Conservation (phyloP, 1,140 invertebrate species). For the Bombus soroeensis region DNA sequence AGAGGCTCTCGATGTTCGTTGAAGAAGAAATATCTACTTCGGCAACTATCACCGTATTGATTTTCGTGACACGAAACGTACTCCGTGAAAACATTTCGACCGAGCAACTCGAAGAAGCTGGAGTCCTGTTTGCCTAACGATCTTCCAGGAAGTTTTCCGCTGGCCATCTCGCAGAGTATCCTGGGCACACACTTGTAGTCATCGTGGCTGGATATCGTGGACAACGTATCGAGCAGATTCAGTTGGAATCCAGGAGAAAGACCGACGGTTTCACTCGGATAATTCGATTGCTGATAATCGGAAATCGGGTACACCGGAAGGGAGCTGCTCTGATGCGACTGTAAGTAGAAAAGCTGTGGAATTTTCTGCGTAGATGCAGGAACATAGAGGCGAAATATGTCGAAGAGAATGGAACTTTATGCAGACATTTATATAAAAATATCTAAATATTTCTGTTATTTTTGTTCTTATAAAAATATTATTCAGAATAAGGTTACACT, state of each 20-base stretch:
- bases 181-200: conserved; percentile 90
- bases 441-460: too few relatives aligned
- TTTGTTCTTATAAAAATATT: neutral
- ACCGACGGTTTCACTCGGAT: neutral
- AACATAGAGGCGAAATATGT: neutral
- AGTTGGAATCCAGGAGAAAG: conserved; percentile 53
- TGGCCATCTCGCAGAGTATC: conserved; percentile 89
- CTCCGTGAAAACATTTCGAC: conserved; percentile 87
- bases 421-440: too few relatives aligned
- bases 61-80: conserved; percentile 69
- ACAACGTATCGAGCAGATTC: conserved; percentile 84
- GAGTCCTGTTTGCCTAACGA: conserved; percentile 47
- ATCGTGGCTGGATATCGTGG: conserved; percentile 89
- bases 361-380: neutral
- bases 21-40: too few relatives aligned
- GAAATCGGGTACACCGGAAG: conserved; percentile 16
- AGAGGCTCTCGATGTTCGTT: neutral
- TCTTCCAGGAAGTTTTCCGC: conserved; percentile 84
- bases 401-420: neutral
- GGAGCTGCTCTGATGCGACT: conserved; percentile 17
- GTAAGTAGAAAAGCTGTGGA: conserved; percentile 30
- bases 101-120: conserved; percentile 71
- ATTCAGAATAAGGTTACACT: fast-evolving
- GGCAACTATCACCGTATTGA: too few relatives aligned
- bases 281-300: conserved; percentile 48